Conservation (phyloP, 2,797 vertebrate genomes). For the Clarias pachynema region DNA sequence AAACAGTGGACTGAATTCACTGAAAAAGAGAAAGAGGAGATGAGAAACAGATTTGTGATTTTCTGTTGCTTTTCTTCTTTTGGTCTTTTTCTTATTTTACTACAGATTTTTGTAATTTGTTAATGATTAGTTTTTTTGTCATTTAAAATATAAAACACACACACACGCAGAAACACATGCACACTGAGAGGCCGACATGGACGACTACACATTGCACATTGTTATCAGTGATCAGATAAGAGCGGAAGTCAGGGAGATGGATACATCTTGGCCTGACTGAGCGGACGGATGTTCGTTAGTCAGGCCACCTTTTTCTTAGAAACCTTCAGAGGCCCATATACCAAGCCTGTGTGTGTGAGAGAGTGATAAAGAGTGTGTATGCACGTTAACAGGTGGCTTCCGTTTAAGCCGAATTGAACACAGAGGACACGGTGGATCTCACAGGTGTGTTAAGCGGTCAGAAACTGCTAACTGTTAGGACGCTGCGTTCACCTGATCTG, state of each 20-base stretch:
- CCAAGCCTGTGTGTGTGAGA: background rate
- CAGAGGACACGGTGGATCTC: background rate
- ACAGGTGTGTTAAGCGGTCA: background rate
- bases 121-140: background rate
- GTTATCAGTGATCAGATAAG: constrained; percentile 47
- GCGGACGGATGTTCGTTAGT: constrained; percentile 40
- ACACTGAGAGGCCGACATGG: no score
- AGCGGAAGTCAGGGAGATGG: constrained; percentile 24
- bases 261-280: constrained; percentile 1
- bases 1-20: no score
- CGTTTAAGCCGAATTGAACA: background rate
- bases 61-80: background rate
- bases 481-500: background rate
- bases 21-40: background rate
- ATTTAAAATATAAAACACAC: background rate
- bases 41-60: background rate
- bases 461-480: background rate
- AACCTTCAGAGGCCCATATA: constrained; percentile 15
- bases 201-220: background rate
- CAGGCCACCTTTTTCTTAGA: constrained; percentile 48
- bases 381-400: background rate
- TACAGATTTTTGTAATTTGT: background rate
- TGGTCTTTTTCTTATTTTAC: background rate
- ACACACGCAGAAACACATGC: background rate
- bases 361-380: background rate